Conservation (phyloP, 2,797 vertebrate genomes). For the Enteromius argenteus region DNA sequence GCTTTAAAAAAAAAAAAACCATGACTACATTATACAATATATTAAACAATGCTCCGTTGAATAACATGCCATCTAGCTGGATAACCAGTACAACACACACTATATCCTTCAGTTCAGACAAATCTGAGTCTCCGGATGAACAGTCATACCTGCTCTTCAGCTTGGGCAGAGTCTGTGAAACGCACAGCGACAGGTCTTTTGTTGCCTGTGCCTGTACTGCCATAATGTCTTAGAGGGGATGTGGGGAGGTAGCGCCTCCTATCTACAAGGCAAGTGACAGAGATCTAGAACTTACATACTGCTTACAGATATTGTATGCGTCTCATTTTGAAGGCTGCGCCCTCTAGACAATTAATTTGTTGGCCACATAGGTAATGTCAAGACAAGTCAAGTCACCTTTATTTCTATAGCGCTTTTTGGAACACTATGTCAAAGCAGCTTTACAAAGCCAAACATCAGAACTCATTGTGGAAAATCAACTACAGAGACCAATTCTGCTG, state of each 20-base stretch:
- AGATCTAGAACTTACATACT: background rate
- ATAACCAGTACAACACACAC: background rate
- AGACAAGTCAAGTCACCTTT: background rate
- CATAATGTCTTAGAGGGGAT: slow-evolving; percentile 85
- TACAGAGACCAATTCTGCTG: background rate
- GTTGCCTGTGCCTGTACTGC: slow-evolving; percentile 64
- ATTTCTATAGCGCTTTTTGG: background rate
- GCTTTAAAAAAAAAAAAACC: background rate
- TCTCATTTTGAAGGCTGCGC: background rate
- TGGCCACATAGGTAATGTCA: background rate
- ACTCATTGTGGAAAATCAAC: background rate
- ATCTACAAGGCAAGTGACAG: slow-evolving; percentile 73
- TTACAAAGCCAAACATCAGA: background rate
- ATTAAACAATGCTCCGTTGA: background rate
- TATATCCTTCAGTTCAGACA: background rate
- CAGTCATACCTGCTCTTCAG: slow-evolving; percentile 78
- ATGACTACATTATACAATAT: background rate
- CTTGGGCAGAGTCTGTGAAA: slow-evolving; percentile 77
- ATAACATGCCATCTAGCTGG: background rate
- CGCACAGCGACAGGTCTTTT: slow-evolving; percentile 82
- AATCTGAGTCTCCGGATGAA: background rate
- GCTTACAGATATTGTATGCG: background rate
- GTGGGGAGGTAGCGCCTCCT: slow-evolving; percentile 80
- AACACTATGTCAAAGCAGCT: background rate
- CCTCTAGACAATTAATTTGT: background rate